Conservation (phyloP, 2,888 invertebrate species). For the Pseudolycoriella hygida region DNA sequence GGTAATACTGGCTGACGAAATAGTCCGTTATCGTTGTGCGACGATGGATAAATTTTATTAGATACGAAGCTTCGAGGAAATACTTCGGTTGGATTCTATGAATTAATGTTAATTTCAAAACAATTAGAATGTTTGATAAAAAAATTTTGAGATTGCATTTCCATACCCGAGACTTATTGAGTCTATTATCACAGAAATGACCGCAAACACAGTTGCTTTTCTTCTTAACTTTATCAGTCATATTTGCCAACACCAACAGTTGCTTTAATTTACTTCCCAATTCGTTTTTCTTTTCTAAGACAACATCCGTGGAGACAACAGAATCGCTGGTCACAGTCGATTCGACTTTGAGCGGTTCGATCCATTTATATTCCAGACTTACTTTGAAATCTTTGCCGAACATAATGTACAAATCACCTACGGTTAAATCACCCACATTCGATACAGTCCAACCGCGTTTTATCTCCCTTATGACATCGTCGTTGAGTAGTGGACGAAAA, state of each 20-base stretch:
- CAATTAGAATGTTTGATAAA: not conserved
- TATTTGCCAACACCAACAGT: slow-evolving; percentile 25
- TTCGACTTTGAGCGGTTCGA: slow-evolving; percentile 23
- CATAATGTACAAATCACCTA: slow-evolving; percentile 83
- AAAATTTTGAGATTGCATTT: not conserved
- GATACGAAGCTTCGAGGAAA: slow-evolving; percentile 16
- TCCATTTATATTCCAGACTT: slow-evolving; percentile 67
- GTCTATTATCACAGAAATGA: slow-evolving; percentile 23
- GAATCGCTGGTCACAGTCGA: not conserved
- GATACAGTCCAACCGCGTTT: slow-evolving; percentile 58
- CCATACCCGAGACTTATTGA: slow-evolving; percentile 10
- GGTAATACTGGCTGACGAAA: slow-evolving; percentile 22
- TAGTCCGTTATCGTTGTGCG: slow-evolving; percentile 11
- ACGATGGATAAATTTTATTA: slow-evolving; percentile 16
- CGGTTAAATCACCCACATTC: slow-evolving; percentile 60
- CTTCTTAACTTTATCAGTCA: slow-evolving; percentile 25
- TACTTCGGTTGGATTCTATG: slow-evolving; percentile 15
- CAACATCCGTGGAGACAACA: slow-evolving; percentile 7
- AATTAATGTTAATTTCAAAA: too few relatives aligned
- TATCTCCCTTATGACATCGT: slow-evolving; percentile 24
- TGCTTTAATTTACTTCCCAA: slow-evolving; percentile 26
- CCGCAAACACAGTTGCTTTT: slow-evolving; percentile 21
- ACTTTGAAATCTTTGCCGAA: slow-evolving; percentile 52
- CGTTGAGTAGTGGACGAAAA: slow-evolving; percentile 21
- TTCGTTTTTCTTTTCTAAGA: slow-evolving; percentile 9